Base-by-base conservation (phyloP, 2,113 vertebrate genomes). In the Callocephalon fimbriatum region DNA sequence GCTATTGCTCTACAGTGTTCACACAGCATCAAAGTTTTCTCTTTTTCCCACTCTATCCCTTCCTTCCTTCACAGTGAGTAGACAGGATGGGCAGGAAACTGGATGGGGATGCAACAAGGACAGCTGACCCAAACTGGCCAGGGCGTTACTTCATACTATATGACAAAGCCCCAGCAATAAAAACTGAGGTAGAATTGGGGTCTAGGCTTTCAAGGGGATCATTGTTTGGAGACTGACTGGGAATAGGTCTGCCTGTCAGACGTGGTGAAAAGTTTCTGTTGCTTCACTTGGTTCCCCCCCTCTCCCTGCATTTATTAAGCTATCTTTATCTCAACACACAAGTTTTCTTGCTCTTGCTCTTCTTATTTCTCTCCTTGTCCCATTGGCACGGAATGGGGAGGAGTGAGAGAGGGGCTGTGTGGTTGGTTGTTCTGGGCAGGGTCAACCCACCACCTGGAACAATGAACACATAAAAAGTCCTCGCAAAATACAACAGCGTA, bases 331-430 rank as follows among this genome's bases (percentile, higher is more conserved):
- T 68, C 1, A 35, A 35, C n/a, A 58, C 21, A 58, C n/a, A 58
- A 35, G 56, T 58, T 58, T 35, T 35, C 47, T 50, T 3, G 0
- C 40, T 74, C 19, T 81, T 74, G 11, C 31, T 87, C 38, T 47
- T 59, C 7, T 32, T 76, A 1, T 63, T 44, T 86, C n/a, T 51
- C 23, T 65, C n/a, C 10, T 68, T 1, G 0, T 58, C 14, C 65
- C 31, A 47, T 15, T 8, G 15, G 35, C 21, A 61, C 0, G 2
- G 58, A n/a, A 20, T 8, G 3, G 16, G 25, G 23, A 93, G 37
- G 9, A 88, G 25, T 14, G 22, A 70, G n/a, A 0, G 1, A 74
- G 61, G 2, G 2, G 32, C 29, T 67, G 15, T 45, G 31, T 20
- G 27, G 18, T 22, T 59, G 37, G 32, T 1, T 82, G 62, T 45